Base-by-base conservation (phyloP, 2,113 vertebrate genomes). In the Balaeniceps rex region DNA sequence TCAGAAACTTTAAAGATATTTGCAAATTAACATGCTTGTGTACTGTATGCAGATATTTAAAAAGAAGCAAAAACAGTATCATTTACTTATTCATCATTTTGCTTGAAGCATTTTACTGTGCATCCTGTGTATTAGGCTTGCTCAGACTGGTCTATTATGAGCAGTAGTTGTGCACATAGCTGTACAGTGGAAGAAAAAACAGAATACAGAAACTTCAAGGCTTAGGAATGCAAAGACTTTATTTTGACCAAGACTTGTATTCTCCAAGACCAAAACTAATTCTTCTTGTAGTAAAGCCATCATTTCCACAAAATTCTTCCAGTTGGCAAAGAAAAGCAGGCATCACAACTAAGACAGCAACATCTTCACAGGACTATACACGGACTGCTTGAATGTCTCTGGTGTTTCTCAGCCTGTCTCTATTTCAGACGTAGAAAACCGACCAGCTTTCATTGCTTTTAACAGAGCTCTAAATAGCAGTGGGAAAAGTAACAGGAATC, bases 1-100 rank as follows among this genome's bases (percentile, higher is more conserved):
- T 95, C 65, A 90, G 79, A 80, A 83, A 86, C 83, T 89, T 91
- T 61, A 90, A 95, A 93, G 66, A 23, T 61, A 87, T 58, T 94
- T 95, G 25, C n/a, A 87, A 80, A 90, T 93, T 58, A 89, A 49
- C 33, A 65, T 74, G n/a, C 40, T 93, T 87, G 63, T 83, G 68
- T 51, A 66, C 34, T 4, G 2, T 76, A 90, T 61, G n/a, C 29
- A 80, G 87, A 42, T 76, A 85, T 28, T 72, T 70, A 18, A 69
- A 88, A 92, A 92, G 42, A 71, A 89, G 54, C 14, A 72, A 84
- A 90, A 85, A 8, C 46, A 69, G 22, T 19, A 49, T 38, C 4
- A 75, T 90, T 82, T 81, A 64, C 40, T 91, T 93, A 84, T 87
- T 93, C 72, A 93, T 46, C 29, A 74, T 79, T 93, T 78, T 82